A percentile compares a stretch with the other conserved stretches of the same genome.
Evolutionary conservation across 2,113 vertebrate genomes (phyloP).

Genomic region (Fregata magnificens): DNA sequence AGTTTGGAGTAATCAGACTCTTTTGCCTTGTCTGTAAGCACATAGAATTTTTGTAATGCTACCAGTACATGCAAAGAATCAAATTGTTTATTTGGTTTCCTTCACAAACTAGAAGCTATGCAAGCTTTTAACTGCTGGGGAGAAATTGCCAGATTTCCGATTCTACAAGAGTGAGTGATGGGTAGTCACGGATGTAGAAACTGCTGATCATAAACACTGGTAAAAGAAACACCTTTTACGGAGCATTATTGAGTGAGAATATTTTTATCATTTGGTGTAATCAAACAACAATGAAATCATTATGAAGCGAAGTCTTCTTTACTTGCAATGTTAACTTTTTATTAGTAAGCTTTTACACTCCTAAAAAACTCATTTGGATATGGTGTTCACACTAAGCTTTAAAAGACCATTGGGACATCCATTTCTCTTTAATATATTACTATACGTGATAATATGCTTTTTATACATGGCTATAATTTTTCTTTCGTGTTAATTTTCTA

Average conservation of each 20-base stretch:
- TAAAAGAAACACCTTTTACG: not conserved
- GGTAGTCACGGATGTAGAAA: rapidly evolving
- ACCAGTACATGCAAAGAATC: not conserved
- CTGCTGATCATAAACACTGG: not conserved
- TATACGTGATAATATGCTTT: not conserved
- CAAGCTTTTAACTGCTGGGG: not conserved
- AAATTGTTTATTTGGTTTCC: not conserved
- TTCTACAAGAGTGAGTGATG: rapidly evolving
- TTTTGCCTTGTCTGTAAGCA: not conserved
- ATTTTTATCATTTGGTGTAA: not conserved
- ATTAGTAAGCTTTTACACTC: not conserved
- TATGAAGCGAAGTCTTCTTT: not conserved
- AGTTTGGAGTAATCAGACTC: not conserved
- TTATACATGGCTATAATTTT: not conserved
- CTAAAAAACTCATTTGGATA: not conserved
- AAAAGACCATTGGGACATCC: not conserved
- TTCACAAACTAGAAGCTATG: not conserved
- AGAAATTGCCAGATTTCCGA: not conserved
- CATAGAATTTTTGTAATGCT: not conserved
- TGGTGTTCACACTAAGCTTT: not conserved
- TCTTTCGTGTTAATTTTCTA: not conserved
- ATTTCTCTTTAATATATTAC: not conserved
- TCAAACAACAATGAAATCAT: not conserved
- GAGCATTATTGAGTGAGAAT: not conserved
- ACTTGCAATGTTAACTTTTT: not conserved